These are phyloP conservation scores for Trachymyrmex septentrionalis DNA, from an alignment of 1,140 invertebrate species.

Conservation along the genomic window DNA sequence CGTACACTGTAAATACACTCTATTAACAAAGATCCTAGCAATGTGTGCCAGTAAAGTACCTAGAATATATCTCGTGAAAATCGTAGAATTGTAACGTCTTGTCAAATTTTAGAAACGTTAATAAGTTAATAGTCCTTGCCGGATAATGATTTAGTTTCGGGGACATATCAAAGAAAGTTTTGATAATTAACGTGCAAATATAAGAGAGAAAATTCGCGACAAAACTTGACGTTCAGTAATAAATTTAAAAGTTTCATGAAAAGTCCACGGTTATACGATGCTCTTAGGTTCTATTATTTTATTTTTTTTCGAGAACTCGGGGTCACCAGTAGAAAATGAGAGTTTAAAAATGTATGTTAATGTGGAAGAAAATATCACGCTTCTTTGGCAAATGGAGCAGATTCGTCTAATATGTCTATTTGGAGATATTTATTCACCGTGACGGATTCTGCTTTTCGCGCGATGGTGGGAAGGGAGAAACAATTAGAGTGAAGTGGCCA, in stretches of 20 bases:
- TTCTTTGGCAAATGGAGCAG: neutral
- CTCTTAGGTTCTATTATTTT: neutral
- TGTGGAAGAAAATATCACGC: constrained; percentile 14
- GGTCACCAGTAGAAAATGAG: neutral
- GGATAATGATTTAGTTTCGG: neutral
- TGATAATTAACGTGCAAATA: neutral
- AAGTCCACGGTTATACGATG: neutral
- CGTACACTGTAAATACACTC: constrained; percentile 10
- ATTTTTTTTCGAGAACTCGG: constrained; percentile 3
- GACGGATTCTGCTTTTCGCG: neutral
- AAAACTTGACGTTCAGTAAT: constrained; percentile 5
- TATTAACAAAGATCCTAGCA: constrained; percentile 44
- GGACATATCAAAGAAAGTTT: neutral
- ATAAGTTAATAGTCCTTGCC: constrained; percentile 45
- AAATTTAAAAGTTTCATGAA: neutral
- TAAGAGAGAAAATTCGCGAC: neutral
- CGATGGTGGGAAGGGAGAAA: constrained; percentile 17
- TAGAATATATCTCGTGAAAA: constrained; percentile 13
- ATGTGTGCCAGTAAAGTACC: constrained; percentile 18
- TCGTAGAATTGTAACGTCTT: constrained; percentile 40
- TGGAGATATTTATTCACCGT: constrained; percentile 44
- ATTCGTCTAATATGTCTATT: constrained; percentile 14
- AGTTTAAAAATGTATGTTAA: constrained; percentile 55
- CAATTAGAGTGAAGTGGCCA: constrained; percentile 71
- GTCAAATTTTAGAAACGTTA: constrained; percentile 44